phyloP scores from a whole-genome alignment of 2,888 invertebrate genomes.

The Trisateles emortualis region DNA sequence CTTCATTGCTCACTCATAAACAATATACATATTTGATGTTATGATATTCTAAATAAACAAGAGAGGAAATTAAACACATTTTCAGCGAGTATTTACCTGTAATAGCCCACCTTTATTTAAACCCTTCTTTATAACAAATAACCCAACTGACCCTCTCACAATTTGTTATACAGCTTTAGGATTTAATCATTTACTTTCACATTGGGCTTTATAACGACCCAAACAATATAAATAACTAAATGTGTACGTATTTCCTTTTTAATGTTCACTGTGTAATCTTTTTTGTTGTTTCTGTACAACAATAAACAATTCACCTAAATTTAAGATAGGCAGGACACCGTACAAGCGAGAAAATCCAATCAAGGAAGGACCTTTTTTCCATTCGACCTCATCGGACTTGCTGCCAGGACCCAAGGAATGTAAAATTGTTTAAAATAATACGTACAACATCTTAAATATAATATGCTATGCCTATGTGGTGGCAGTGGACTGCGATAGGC shows the following conservation, averaged over 20 bases:
- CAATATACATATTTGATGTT: constrained; percentile 23
- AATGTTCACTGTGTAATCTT: constrained; percentile 10
- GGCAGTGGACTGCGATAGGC: no score
- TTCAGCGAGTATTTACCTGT: constrained; percentile 24
- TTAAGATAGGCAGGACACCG: no score
- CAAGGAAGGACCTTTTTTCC: no score
- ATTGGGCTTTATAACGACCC: constrained; percentile 38
- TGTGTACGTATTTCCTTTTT: constrained; percentile 18
- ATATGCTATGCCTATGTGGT: no score
- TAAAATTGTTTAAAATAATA: no score
- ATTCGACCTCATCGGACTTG: no score
- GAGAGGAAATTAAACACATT: constrained; percentile 46
- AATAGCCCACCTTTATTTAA: constrained; percentile 30
- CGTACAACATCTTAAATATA: no score
- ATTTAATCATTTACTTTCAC: constrained; percentile 46
- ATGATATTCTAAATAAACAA: constrained; percentile 26
- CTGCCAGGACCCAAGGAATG: no score
- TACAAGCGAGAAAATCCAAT: no score
- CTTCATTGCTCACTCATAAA: constrained; percentile 9
- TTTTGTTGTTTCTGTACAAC: neutral
- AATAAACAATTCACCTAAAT: no score
- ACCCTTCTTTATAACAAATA: constrained; percentile 43
- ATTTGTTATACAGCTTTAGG: constrained; percentile 43
- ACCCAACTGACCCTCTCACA: constrained; percentile 42
- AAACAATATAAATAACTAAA: constrained; percentile 40